A percentile compares a stretch with the other conserved stretches of the same genome.
Conservation (phyloP, 37 sponge, comb jelly and placozoan species). For the Chondrosia reniformis region DNA sequence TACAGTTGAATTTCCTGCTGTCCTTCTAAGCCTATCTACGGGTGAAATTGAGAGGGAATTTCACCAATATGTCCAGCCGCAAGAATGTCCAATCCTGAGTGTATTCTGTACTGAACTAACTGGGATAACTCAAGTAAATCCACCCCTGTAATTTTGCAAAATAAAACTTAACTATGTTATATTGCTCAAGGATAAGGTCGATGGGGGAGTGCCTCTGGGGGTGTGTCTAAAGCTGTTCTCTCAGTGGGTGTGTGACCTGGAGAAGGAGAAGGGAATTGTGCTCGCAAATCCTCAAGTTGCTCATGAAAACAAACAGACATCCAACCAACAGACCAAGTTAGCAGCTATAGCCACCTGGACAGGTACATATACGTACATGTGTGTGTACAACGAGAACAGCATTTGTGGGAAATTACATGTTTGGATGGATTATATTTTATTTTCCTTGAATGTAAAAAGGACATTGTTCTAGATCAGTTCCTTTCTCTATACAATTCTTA, state of each 20-base stretch:
- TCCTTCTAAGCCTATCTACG: conserved; percentile 49
- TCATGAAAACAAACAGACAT: not conserved
- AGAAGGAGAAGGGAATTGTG: conserved; percentile 22
- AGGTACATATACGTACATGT: conserved; percentile 30
- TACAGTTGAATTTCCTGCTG: conserved; percentile 88
- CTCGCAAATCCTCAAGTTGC: conserved; percentile 34
- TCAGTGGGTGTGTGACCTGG: conserved; percentile 48
- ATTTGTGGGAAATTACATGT: too few relatives aligned
- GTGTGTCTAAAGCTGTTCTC: conserved; percentile 58
- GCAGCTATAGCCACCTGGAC: conserved; percentile 72
- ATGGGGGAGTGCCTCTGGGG: conserved; percentile 42
- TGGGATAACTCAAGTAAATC: conserved; percentile 83
- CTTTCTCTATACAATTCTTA: too few relatives aligned
- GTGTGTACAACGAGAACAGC: too few relatives aligned
- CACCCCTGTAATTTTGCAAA: too few relatives aligned
- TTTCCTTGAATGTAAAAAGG: too few relatives aligned
- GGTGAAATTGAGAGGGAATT: conserved; percentile 62
- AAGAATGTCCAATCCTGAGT: conserved; percentile 56
- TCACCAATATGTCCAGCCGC: conserved; percentile 77
- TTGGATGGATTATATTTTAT: too few relatives aligned
- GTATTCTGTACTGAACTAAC: conserved; percentile 79
- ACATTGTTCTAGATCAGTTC: too few relatives aligned
- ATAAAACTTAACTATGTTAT: not conserved
- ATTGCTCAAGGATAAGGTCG: conserved; percentile 46
- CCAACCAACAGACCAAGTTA: conserved; percentile 1